Percentiles rank a stretch among this genome's conserved stretches.
Evolutionary conservation across 2,113 vertebrate species (phyloP).

Genomic region (Phrynosoma platyrhinos): DNA sequence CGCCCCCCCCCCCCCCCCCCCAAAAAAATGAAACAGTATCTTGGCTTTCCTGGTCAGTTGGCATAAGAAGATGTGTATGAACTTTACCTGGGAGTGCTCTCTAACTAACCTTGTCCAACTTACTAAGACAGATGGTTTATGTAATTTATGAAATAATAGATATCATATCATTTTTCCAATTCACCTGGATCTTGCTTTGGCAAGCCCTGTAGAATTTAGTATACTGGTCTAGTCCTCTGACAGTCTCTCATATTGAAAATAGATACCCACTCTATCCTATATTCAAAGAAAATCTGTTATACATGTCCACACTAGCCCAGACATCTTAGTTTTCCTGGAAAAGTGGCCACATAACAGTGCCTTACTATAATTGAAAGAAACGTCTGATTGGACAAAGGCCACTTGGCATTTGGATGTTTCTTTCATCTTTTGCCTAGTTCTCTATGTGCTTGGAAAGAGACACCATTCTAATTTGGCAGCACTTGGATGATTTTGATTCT

Average conservation of each 20-base stretch:
- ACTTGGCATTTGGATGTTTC: slow-evolving; percentile 60
- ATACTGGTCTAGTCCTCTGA: slow-evolving; percentile 41
- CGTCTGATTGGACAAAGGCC: slow-evolving; percentile 68
- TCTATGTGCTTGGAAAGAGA: slow-evolving; percentile 64
- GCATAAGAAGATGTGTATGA: not conserved
- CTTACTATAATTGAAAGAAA: slow-evolving; percentile 68
- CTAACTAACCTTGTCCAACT: not conserved
- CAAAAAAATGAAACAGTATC: not conserved
- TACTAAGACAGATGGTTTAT: not conserved
- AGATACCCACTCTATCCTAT: slow-evolving; percentile 48
- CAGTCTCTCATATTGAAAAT: slow-evolving; percentile 66
- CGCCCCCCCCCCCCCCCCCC: not conserved
- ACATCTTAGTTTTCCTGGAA: slow-evolving; percentile 71
- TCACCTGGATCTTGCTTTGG: slow-evolving; percentile 51
- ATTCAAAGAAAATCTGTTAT: slow-evolving; percentile 66
- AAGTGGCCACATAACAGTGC: slow-evolving; percentile 65
- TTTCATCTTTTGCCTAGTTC: slow-evolving; percentile 67
- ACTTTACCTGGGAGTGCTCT: not conserved
- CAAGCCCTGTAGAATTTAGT: slow-evolving; percentile 56
- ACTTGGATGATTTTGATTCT: slow-evolving; percentile 32
- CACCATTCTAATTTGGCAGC: slow-evolving; percentile 21
- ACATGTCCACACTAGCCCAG: slow-evolving; percentile 39
- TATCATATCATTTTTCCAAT: slow-evolving; percentile 30
- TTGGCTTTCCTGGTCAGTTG: not conserved
- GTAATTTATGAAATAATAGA: not conserved